These are phyloP conservation scores for Tadarida brasiliensis DNA, from an alignment of 2,797 vertebrate genomes.

Conservation along the genomic window DNA sequence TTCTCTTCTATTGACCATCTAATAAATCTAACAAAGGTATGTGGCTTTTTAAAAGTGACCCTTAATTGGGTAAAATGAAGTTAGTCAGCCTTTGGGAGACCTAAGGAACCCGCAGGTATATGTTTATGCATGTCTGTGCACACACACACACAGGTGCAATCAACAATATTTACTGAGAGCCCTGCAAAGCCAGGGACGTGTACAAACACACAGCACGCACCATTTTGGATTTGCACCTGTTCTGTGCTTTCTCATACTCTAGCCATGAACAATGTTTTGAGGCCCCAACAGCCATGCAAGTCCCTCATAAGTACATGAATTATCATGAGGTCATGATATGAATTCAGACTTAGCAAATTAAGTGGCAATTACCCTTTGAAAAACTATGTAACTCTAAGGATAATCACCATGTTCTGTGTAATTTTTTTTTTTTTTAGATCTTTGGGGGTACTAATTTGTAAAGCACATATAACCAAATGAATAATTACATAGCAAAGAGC, in stretches of 20 bases:
- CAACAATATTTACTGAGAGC: not conserved
- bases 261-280: conserved; percentile 19
- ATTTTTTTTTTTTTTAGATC: conserved; percentile 59
- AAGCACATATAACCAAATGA: conserved; percentile 71
- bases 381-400: conserved; percentile 71
- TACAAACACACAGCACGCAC: not conserved
- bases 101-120: not conserved
- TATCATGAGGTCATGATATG: conserved; percentile 47
- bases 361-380: conserved; percentile 71
- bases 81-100: not conserved
- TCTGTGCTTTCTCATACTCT: not conserved
- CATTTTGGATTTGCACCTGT: not conserved
- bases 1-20: not conserved
- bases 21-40: not conserved
- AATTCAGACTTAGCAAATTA: conserved; percentile 71
- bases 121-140: not conserved
- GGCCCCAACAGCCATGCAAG: not conserved
- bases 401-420: conserved; percentile 62
- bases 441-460: conserved; percentile 68
- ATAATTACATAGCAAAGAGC: conserved; percentile 57
- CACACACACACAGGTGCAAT: not conserved
- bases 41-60: not conserved
- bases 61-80: not conserved
- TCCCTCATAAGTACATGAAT: conserved; percentile 38
- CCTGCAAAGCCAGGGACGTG: not conserved